phyloP scores from a whole-genome alignment of 2,888 invertebrate species.

The Leptopilina myrica region DNA sequence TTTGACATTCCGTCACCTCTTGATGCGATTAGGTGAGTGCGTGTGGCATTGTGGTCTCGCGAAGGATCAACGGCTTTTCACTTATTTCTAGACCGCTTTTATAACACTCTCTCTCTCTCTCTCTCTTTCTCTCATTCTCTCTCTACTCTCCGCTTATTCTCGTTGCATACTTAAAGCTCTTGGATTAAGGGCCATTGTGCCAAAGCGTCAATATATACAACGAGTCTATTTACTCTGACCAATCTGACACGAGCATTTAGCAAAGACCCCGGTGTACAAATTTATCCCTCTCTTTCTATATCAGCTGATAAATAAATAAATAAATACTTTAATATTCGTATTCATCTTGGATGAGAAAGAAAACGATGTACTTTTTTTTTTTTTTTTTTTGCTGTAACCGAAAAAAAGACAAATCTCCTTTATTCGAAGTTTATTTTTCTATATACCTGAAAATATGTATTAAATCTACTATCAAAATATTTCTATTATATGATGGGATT shows the following conservation, averaged over 20 bases:
- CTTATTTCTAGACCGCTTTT: conserved; percentile 31
- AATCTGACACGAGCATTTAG: conserved; percentile 32
- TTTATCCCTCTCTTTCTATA: neutral
- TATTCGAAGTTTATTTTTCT: no score
- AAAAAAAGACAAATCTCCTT: no score
- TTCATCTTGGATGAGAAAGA: neutral
- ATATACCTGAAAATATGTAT: no score
- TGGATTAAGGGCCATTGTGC: conserved; percentile 34
- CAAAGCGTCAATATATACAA: conserved; percentile 26
- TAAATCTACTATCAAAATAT: no score
- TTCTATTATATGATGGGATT: no score
- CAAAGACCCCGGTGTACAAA: conserved; percentile 26
- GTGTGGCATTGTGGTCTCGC: conserved; percentile 58
- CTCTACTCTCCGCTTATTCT: neutral
- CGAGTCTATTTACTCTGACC: conserved; percentile 34
- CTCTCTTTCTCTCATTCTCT: neutral
- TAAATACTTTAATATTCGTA: neutral
- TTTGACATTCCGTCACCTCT: conserved; percentile 58
- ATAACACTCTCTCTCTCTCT: neutral
- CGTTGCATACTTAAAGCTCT: conserved; percentile 23
- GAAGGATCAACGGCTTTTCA: conserved; percentile 58
- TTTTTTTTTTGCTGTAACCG: neutral
- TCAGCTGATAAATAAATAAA: conserved; percentile 23
- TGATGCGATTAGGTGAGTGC: conserved; percentile 66
- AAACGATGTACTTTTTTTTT: neutral